Percentiles rank a stretch among this genome's conserved stretches.
These are phyloP conservation scores for Antechinus stuartii DNA, from an alignment of 2,113 vertebrate species.

Conservation along the genomic window DNA sequence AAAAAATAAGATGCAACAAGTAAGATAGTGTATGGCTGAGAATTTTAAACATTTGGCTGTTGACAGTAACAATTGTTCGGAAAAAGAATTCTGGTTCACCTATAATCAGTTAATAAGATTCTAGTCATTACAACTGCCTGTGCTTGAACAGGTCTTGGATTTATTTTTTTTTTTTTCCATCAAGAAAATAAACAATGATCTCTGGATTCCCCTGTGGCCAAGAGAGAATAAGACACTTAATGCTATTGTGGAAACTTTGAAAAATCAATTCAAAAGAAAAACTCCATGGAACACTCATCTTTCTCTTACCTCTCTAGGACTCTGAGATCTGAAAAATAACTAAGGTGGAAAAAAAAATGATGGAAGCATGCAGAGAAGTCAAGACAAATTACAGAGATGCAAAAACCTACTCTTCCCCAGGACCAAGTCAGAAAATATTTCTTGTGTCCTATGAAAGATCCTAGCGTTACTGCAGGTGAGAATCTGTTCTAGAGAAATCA, in stretches of 20 bases:
- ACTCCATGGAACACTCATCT: constrained; percentile 39
- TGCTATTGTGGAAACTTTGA: constrained; percentile 61
- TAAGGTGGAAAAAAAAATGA: constrained; percentile 40
- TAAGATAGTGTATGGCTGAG: constrained; percentile 23
- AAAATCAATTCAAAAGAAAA: constrained; percentile 72
- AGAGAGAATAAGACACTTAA: constrained; percentile 56
- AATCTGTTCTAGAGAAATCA: constrained; percentile 73
- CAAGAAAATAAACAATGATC: constrained; percentile 69
- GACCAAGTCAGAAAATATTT: constrained; percentile 49
- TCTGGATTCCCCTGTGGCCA: constrained; percentile 63
- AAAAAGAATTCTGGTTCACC: constrained; percentile 21
- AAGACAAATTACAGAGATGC: constrained; percentile 54
- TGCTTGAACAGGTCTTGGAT: constrained; percentile 29
- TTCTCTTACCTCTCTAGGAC: constrained; percentile 50
- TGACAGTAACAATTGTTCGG: constrained; percentile 48
- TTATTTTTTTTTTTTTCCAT: constrained; percentile 61
- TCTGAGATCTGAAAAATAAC: constrained; percentile 56
- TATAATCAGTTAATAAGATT: constrained; percentile 57
- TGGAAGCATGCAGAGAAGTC: constrained; percentile 24
- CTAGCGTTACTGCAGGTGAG: constrained; percentile 68
- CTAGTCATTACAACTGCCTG: constrained; percentile 40
- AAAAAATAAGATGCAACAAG: constrained; percentile 34
- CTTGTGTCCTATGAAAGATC: constrained; percentile 66
- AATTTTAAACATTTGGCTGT: constrained; percentile 36
- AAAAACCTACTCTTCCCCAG: constrained; percentile 48